Evolutionary conservation across 2,888 invertebrate species (phyloP), one percentile per base, ranked within the genome.

Genomic region (Alitta virens): DNA sequence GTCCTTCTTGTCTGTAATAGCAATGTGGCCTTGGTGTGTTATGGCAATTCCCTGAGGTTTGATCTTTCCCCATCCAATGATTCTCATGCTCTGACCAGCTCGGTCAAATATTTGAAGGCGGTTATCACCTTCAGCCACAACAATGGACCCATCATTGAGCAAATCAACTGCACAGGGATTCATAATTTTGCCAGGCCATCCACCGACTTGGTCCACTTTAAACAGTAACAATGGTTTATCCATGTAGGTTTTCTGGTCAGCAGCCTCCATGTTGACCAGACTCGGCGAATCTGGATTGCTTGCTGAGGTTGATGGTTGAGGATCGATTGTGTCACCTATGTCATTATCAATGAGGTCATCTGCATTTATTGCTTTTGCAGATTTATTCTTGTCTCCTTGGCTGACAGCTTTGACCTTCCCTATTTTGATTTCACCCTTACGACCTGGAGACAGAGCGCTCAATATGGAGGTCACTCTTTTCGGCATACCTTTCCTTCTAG

Each of bases 1-100:
- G 27, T 68, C 66, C 52, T 68, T 68, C 52, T 40, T 64, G 55
- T 68, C 67, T 7, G 69, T 69, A 56, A 68, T 64, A 18, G 62
- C 63, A 12, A 69, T 54, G n/a, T 56, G 46, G 14, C 64, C 69
- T 0, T 56, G 63, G 1, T 49, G 46, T 12, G 62, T 55, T 2
- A 63, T 59, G 12, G 56, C 58, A 3, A 69, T 62, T 1, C 63
- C 54, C 54, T 64, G 64, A 1, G 69, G 69, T 25, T 64, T 58
- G 40, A 68, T 63, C 46, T 66, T 68, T 14, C 69, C 69, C 69
- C 69, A 69, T 26, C 68, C 69, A 12, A 69, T 65, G 51, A 69
- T 63, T 2, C 65, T 40, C 24, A 67, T 24, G 5, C 64, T 64
- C 25, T 65, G 63, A 16, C 66, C 68, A 5, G 25, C 42, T 25